Evolutionary conservation across 1,140 invertebrate species (phyloP).

Genomic region (Bombus turneri): DNA sequence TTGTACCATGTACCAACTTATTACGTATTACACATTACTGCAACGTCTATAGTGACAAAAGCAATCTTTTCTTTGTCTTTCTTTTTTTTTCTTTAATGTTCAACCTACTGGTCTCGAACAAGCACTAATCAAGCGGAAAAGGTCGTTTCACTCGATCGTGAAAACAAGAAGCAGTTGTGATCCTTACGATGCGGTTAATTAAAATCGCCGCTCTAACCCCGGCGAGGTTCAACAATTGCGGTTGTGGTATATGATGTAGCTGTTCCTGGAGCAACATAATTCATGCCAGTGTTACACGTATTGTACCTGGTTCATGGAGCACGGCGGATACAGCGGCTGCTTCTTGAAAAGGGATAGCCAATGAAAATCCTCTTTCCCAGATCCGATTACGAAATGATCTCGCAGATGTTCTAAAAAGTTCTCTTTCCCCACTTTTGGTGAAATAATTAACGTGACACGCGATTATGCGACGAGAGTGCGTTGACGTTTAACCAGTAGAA

Average conservation of each 20-base stretch:
- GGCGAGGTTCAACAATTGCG: constrained; percentile 15
- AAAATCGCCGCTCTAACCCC: background rate
- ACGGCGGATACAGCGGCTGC: background rate
- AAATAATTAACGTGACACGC: constrained; percentile 58
- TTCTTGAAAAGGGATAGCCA: constrained; percentile 26
- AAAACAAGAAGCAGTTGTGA: background rate
- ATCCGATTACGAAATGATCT: constrained; percentile 53
- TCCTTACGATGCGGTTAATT: constrained; percentile 19
- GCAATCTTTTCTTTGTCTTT: background rate
- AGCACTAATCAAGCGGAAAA: background rate
- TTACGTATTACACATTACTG: background rate
- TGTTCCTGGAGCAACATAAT: background rate
- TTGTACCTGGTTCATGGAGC: background rate
- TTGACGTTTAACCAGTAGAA: background rate
- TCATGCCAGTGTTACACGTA: background rate
- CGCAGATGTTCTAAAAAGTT: background rate
- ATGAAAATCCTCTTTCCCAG: constrained; percentile 46
- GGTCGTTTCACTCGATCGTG: background rate
- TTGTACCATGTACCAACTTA: no score
- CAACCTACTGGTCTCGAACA: background rate
- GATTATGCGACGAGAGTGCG: no score
- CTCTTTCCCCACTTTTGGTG: background rate
- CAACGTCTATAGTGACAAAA: no score
- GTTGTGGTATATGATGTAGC: constrained; percentile 22
- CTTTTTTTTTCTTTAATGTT: background rate